Percentiles rank a stretch among this genome's conserved stretches.
Evolutionary conservation across 2,797 vertebrate species (phyloP).

Genomic region (Cirrhinus molitorella): DNA sequence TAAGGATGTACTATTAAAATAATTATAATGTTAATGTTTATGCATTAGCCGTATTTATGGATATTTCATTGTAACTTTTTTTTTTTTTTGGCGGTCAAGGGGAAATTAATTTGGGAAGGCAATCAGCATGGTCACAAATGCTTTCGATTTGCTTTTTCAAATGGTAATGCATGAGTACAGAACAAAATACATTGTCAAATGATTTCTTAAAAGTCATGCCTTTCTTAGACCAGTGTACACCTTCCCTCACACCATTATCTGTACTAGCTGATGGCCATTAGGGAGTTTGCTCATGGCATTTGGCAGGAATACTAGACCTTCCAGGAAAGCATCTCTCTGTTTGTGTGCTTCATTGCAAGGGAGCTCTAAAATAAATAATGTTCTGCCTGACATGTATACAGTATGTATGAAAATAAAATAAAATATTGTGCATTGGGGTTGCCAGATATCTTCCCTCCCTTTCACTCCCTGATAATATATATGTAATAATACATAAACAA

Average conservation of each 20-base stretch:
- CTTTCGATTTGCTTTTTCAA: background rate
- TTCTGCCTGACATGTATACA: background rate
- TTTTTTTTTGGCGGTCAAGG: too few species aligned
- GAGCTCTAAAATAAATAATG: conserved; percentile 26
- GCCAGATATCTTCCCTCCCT: background rate
- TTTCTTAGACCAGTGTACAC: background rate
- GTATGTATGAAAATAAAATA: background rate
- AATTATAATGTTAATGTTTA: background rate
- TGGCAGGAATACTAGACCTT: conserved; percentile 69
- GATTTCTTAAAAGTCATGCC: background rate
- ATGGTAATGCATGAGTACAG: background rate
- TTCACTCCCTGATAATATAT: background rate
- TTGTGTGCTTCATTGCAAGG: conserved; percentile 68
- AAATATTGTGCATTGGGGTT: background rate
- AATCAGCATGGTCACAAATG: background rate
- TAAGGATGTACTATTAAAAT: background rate
- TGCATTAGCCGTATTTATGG: background rate
- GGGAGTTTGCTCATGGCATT: conserved; percentile 64
- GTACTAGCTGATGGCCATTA: background rate
- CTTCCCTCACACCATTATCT: background rate
- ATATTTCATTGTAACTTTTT: background rate
- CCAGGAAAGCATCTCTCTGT: conserved; percentile 68
- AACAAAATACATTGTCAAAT: background rate
- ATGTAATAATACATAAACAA: background rate
- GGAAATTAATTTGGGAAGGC: background rate